Evolutionary conservation across 2,113 vertebrate genomes (phyloP).

Genomic region (Picathartes gymnocephalus): DNA sequence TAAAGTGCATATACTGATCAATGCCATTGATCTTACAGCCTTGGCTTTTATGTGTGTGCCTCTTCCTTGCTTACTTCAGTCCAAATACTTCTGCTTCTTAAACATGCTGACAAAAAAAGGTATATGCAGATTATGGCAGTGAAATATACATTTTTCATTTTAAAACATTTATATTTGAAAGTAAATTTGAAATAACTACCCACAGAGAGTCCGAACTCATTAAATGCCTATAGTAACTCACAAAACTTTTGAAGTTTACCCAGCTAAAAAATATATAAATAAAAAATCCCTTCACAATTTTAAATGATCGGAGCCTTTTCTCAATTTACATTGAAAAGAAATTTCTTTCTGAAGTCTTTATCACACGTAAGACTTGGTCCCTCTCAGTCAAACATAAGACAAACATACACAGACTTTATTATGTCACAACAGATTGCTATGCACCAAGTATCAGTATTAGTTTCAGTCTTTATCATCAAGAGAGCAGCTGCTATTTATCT

Average conservation of each 20-base stretch:
- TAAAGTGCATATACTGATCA: background rate
- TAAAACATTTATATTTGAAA: background rate
- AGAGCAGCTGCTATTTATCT: slow-evolving; percentile 28
- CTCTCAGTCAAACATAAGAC: background rate
- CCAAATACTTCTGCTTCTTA: background rate
- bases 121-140: background rate
- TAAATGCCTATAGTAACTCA: background rate
- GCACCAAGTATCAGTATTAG: background rate
- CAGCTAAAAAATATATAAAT: background rate
- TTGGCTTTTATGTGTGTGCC: background rate
- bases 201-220: background rate
- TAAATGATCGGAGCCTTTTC: background rate
- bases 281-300: background rate
- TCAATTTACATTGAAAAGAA: background rate
- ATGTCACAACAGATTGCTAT: background rate
- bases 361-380: background rate
- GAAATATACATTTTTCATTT: background rate
- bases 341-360: background rate
- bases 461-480: slow-evolving; percentile 28
- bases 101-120: background rate
- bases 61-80: background rate
- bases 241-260: background rate
- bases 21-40: background rate
- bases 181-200: background rate
- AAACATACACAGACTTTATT: background rate